Evolutionary conservation across 2,113 vertebrate species (phyloP).

Genomic region (Bufo bufo): DNA sequence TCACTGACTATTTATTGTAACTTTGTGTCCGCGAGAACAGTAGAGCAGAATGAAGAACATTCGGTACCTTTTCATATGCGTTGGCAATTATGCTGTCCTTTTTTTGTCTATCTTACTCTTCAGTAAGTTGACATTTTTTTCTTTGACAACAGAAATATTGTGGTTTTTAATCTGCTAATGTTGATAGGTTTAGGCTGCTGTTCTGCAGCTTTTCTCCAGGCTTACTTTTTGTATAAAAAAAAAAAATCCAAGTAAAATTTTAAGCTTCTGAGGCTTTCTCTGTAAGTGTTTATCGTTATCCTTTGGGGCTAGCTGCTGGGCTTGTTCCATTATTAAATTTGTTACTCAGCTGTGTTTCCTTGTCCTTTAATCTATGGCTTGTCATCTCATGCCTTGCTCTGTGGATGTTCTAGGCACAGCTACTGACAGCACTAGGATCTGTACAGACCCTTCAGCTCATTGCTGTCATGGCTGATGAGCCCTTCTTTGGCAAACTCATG

Average conservation of each 20-base stretch:
- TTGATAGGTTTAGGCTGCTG: conserved; percentile 19
- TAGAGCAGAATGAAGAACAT: not conserved
- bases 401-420: conserved; percentile 38
- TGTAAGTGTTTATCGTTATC: conserved; percentile 47
- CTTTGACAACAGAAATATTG: conserved; percentile 4
- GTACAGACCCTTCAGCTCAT: conserved; percentile 41
- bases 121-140: conserved; percentile 4
- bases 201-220: conserved; percentile 36
- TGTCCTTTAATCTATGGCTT: conserved; percentile 59
- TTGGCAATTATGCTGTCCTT: not conserved
- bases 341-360: conserved; percentile 25
- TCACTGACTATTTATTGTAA: not conserved
- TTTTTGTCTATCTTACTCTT: not conserved
- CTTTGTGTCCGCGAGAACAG: not conserved
- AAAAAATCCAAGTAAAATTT: conserved; percentile 11
- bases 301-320: conserved; percentile 46
- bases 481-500: conserved; percentile 46
- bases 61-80: not conserved
- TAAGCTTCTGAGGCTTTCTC: not conserved
- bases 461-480: conserved; percentile 46
- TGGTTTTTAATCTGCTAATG: conserved; percentile 29
- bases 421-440: conserved; percentile 60
- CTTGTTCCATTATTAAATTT: conserved; percentile 47
- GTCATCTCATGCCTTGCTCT: conserved; percentile 48
- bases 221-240: conserved; percentile 39